These are phyloP conservation scores for Heteromurus nitidus DNA, from an alignment of 2,888 invertebrate genomes.

Conservation along the genomic window DNA sequence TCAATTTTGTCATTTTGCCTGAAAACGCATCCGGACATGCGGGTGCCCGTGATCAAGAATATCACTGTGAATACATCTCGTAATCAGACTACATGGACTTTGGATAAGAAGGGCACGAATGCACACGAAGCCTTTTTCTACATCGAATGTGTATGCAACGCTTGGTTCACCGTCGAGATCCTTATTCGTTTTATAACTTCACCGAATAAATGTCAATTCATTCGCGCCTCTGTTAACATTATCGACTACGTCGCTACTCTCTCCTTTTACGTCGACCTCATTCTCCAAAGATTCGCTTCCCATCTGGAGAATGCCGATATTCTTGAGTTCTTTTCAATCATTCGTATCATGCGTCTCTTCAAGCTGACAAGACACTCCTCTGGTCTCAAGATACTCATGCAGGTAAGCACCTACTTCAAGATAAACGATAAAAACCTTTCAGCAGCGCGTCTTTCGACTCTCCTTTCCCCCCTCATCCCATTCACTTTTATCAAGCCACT, in stretches of 20 bases:
- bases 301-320: constrained; percentile 96
- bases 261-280: constrained; percentile 97
- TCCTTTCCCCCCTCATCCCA: constrained; percentile 27
- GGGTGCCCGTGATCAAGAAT: constrained; percentile 87
- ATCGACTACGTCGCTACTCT: constrained; percentile 99
- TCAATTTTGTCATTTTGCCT: constrained; percentile 99
- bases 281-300: constrained; percentile 91
- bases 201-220: constrained; percentile 92
- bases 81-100: constrained; percentile 86
- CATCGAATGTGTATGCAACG: constrained; percentile 94
- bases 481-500: constrained; percentile 43
- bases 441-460: no score
- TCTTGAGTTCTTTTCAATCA: constrained; percentile 97
- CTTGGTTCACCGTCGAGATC: constrained; percentile 99
- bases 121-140: constrained; percentile 98
- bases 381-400: constrained; percentile 97
- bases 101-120: constrained; percentile 92
- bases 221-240: constrained; percentile 92
- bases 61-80: constrained; percentile 85
- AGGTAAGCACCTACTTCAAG: constrained; percentile 77
- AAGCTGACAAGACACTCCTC: constrained; percentile 98
- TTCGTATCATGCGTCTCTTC: constrained; percentile 97
- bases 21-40: constrained; percentile 99
- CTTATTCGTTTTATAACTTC: constrained; percentile 93
- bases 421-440: constrained; percentile 45